Evolutionary conservation across 2,113 vertebrate species (phyloP).

Genomic region (Cyprinodon variegatus): DNA sequence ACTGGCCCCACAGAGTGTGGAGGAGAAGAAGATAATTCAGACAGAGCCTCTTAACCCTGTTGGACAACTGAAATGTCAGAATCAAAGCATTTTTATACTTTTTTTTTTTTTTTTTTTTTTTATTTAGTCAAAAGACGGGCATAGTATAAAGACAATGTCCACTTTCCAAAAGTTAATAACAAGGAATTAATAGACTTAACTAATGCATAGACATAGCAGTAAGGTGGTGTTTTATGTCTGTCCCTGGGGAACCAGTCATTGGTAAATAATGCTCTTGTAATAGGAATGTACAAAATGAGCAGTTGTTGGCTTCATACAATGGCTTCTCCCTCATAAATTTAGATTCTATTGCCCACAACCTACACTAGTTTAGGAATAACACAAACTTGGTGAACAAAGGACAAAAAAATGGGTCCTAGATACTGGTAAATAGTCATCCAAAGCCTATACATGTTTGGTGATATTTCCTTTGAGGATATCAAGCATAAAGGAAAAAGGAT

Average conservation of each 20-base stretch:
- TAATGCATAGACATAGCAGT: no score
- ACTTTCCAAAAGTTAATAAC: not conserved
- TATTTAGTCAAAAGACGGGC: not conserved
- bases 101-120: not conserved
- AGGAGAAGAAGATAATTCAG: conserved; percentile 79
- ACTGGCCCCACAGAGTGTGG: conserved; percentile 53
- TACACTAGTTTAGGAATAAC: conserved; percentile 66
- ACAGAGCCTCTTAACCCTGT: conserved; percentile 51
- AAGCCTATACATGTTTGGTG: conserved; percentile 52
- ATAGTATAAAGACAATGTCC: not conserved
- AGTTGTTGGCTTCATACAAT: conserved; percentile 71
- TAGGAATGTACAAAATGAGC: conserved; percentile 57
- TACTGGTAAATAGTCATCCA: conserved; percentile 53
- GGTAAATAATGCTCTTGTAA: conserved; percentile 45
- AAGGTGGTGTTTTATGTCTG: conserved; percentile 3
- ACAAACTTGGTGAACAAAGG: conserved; percentile 55
- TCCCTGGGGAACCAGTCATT: conserved; percentile 61
- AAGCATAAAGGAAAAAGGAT: conserved; percentile 13
- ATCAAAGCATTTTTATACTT: not conserved
- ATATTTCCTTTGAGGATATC: conserved; percentile 36
- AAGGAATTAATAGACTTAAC: no score
- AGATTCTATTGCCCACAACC: conserved; percentile 53
- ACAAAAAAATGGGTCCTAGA: conserved; percentile 24
- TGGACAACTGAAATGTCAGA: conserved; percentile 29
- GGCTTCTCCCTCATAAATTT: conserved; percentile 62